A percentile compares a stretch with the other conserved stretches of the same genome.
Conservation (phyloP, 2,797 vertebrate species). For the Nyctibius grandis region DNA sequence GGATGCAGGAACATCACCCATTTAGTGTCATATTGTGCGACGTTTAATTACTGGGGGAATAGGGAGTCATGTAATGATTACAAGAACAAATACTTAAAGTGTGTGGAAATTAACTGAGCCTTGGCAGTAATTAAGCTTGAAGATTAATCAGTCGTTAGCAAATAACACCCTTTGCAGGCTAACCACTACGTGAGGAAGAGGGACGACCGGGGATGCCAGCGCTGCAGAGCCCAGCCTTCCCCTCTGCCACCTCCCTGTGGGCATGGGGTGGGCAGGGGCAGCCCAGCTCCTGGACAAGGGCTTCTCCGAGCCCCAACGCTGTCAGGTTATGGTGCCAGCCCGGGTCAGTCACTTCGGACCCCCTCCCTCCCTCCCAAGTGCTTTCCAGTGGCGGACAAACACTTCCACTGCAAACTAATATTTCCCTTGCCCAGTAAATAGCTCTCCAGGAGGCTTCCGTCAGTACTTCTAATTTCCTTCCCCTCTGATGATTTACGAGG, state of each 20-base stretch:
- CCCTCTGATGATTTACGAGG: conserved; percentile 46
- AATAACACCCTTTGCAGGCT: conserved; percentile 4
- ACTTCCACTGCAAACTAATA: not conserved
- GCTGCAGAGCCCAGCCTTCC: not conserved
- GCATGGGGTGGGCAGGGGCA: not conserved
- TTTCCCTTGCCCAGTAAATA: not conserved
- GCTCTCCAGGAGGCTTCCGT: not conserved
- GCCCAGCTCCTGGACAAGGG: not conserved
- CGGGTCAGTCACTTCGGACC: not conserved
- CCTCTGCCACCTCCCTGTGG: fast-evolving
- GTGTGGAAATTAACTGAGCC: conserved; percentile 61
- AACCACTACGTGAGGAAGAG: not conserved
- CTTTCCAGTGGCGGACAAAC: not conserved
- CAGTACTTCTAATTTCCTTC: conserved; percentile 22
- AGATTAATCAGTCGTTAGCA: conserved; percentile 52
- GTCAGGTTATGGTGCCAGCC: fast-evolving
- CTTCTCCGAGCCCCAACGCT: fast-evolving
- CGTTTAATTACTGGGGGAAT: conserved; percentile 56
- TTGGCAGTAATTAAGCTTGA: conserved; percentile 60
- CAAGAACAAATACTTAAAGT: conserved; percentile 62
- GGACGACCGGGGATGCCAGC: not conserved
- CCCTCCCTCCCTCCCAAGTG: not conserved
- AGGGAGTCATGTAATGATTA: conserved; percentile 54
- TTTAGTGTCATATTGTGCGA: conserved; percentile 24
- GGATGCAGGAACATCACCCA: conserved; percentile 26